Conservation (phyloP, 2,113 vertebrate genomes). For the Hippopotamus amphibius region DNA sequence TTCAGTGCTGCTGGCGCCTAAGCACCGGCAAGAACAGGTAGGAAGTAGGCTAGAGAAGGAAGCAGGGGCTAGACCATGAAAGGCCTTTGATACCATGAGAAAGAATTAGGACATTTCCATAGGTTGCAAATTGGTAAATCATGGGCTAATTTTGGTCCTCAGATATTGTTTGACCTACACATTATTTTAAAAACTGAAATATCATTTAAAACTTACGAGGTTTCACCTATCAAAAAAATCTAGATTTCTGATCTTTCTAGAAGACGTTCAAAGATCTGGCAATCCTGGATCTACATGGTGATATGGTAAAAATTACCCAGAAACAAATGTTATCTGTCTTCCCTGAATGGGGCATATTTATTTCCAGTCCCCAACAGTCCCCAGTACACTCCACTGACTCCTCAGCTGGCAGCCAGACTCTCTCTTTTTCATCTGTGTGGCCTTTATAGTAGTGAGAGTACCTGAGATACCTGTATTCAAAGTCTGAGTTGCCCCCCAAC, state of each 20-base stretch:
- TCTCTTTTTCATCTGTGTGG: neutral
- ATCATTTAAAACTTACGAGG: neutral
- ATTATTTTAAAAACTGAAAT: conserved; percentile 26
- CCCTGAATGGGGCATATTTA: neutral
- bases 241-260: neutral
- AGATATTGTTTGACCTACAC: neutral
- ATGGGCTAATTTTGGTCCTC: neutral
- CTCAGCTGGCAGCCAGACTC: neutral
- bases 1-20: neutral
- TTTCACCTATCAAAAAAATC: neutral
- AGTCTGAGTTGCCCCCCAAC: neutral
- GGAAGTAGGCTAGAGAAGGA: neutral
- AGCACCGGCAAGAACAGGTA: neutral
- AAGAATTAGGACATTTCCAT: neutral
- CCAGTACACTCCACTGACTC: neutral
- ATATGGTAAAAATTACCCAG: neutral
- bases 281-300: neutral
- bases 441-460: neutral
- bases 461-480: neutral
- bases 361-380: neutral
- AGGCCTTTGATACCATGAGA: neutral
- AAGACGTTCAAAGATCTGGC: neutral
- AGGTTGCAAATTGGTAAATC: neutral
- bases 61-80: neutral
- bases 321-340: neutral